Percentiles rank a stretch among this genome's conserved stretches.
phyloP scores from a whole-genome alignment of 35 echinoderm and acorn worm genomes.

The Chiridota heheva region DNA sequence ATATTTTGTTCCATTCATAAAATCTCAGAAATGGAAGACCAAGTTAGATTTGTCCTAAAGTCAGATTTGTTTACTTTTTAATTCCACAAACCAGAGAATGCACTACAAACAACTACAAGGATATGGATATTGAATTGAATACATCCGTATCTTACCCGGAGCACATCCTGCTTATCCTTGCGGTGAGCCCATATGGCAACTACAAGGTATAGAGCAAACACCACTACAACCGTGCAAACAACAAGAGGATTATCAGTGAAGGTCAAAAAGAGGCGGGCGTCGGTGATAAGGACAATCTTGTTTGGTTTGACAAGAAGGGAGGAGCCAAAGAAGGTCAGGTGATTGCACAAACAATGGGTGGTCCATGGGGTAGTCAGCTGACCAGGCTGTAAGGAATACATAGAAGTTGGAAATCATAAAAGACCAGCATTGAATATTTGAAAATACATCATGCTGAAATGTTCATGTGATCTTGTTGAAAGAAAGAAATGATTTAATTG shows the following conservation, averaged over 20 bases:
- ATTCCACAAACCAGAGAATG: too few relatives aligned
- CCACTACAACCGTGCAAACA: conserved; percentile 49
- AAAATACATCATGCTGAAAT: neutral
- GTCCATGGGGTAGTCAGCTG: conserved; percentile 27
- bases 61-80: too few relatives aligned
- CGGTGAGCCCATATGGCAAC: conserved; percentile 63
- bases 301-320: conserved; percentile 84
- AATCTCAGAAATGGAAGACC: too few relatives aligned
- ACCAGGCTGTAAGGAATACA: conserved; percentile 45
- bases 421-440: neutral
- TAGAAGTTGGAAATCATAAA: neutral
- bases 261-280: conserved; percentile 81
- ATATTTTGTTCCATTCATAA: too few relatives aligned
- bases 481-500: neutral
- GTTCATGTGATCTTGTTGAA: neutral
- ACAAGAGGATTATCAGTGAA: conserved; percentile 86
- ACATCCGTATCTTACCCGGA: conserved; percentile 65
- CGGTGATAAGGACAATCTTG: conserved; percentile 71
- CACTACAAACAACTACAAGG: too few relatives aligned
- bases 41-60: too few relatives aligned
- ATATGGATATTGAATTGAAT: too few relatives aligned
- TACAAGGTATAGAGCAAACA: conserved; percentile 46
- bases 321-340: conserved; percentile 91
- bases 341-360: conserved; percentile 80
- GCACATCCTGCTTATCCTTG: conserved; percentile 67